Conservation (phyloP, 2,113 vertebrate genomes). For the Indicator maculatus region DNA sequence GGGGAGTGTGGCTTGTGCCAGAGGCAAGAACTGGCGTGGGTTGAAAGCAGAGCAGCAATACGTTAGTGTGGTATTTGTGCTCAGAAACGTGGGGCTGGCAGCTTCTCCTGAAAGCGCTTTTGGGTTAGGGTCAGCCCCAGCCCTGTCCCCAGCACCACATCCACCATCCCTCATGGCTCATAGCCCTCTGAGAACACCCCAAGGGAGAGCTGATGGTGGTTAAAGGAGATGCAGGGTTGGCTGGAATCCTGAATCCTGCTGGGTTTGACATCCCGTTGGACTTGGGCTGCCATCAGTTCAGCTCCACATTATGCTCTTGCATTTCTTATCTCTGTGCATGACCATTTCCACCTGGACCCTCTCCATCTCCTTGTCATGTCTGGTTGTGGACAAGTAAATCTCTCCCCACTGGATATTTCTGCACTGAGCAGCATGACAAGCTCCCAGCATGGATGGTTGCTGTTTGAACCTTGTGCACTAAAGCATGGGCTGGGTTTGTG, state of each 20-base stretch:
- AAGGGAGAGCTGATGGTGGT: neutral
- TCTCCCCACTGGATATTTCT: neutral
- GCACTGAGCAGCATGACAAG: neutral
- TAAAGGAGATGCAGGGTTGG: neutral
- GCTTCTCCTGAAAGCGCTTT: neutral
- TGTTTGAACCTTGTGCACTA: neutral
- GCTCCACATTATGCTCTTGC: neutral
- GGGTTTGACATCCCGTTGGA: neutral
- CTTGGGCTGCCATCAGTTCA: neutral
- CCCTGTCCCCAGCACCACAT: neutral
- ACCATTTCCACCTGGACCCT: neutral
- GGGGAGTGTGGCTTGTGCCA: neutral
- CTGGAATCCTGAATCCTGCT: neutral
- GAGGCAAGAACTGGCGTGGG: conserved; percentile 10
- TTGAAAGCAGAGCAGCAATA: conserved; percentile 43
- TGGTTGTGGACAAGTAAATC: neutral
- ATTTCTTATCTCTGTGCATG: neutral
- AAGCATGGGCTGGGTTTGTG: neutral
- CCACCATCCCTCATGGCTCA: accelerated
- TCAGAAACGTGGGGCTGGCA: neutral
- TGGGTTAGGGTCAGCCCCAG: neutral
- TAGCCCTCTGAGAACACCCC: neutral
- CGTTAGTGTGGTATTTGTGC: neutral
- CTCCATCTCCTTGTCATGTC: neutral
- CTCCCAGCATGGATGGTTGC: neutral